Evolutionary conservation across 2,113 vertebrate genomes (phyloP).

Genomic region (Oreochromis niloticus): DNA sequence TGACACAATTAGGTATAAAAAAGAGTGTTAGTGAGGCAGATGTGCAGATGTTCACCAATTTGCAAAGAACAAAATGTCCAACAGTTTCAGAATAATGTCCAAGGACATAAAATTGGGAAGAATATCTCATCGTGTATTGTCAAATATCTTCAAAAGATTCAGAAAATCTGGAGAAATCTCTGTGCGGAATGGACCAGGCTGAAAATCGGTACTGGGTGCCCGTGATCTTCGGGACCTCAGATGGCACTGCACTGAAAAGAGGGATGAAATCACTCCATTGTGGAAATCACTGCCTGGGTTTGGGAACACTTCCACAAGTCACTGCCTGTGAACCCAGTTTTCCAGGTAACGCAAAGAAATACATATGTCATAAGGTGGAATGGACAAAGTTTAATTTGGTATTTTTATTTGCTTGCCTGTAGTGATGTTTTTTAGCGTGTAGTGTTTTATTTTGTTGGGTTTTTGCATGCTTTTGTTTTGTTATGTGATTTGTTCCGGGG

Average conservation of each 20-base stretch:
- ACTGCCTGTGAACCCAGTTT: not conserved
- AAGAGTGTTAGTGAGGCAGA: not conserved
- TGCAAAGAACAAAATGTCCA: not conserved
- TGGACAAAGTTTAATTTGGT: no score
- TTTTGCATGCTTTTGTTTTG: no score
- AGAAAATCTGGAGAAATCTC: not conserved
- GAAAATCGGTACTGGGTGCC: not conserved
- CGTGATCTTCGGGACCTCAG: not conserved
- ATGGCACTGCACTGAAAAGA: not conserved
- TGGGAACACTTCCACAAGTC: not conserved
- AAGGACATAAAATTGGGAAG: not conserved
- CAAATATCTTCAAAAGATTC: not conserved
- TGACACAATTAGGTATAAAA: not conserved
- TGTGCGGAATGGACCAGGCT: not conserved
- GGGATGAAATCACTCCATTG: not conserved
- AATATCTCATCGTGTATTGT: not conserved
- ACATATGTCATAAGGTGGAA: not conserved
- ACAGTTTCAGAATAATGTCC: not conserved
- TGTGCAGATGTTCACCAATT: not conserved
- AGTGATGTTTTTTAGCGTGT: no score
- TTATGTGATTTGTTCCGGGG: no score
- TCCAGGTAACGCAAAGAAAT: not conserved
- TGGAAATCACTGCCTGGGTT: not conserved
- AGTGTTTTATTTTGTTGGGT: no score
- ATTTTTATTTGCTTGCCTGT: no score